Evolutionary conservation across 2,113 vertebrate species (phyloP), one percentile per base, ranked within the genome.

Genomic region (Callionymus lyra): DNA sequence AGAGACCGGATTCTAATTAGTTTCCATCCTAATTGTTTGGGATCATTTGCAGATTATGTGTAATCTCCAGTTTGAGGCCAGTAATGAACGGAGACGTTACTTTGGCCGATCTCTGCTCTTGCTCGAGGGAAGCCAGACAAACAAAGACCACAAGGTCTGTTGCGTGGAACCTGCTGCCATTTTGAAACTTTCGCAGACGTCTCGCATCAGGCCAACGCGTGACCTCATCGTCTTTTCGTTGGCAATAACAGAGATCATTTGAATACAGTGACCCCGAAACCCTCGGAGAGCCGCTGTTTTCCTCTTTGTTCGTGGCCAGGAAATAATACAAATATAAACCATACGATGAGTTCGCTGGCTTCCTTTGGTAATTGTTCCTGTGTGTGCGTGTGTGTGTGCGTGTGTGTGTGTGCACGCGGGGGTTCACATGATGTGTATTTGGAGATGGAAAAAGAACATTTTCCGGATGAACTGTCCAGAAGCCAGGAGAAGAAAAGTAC

Each of bases 51-150:
- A 5, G 21, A 27, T 27, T 27, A 8, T 27, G 21, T 8, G 21
- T 38, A 68, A 63, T 83, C 50, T 67, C 40, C 50, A 34, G 38
- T 47, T 60, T 60, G 66, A 55, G 58, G 50, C 39, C 62, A 68
- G 72, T 62, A 55, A 54, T 55, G 63, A 53, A 50, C 59, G 60
- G 72, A 53, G 57, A 70, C 59, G 56, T 59, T 59, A 61, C 57
- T 54, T 68, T 63, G 72, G 66, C 62, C 12, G 9, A 55, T 48
- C 52, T 60, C 55, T 55, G 56, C 41, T 58, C 31, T 56, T 49
- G 41, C 52, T 46, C 33, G 15, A 43, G 59, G 50, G 31, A 63
- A 70, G 64, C 60, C 63, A 63, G 39, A 66, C 49, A 11, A 42
- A 49, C 15, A 17, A 68, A 58, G 74, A 63, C 54, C 63, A 49